These are phyloP conservation scores for Zelostemma sp. DNA, from an alignment of 1,140 invertebrate species.

Conservation along the genomic window DNA sequence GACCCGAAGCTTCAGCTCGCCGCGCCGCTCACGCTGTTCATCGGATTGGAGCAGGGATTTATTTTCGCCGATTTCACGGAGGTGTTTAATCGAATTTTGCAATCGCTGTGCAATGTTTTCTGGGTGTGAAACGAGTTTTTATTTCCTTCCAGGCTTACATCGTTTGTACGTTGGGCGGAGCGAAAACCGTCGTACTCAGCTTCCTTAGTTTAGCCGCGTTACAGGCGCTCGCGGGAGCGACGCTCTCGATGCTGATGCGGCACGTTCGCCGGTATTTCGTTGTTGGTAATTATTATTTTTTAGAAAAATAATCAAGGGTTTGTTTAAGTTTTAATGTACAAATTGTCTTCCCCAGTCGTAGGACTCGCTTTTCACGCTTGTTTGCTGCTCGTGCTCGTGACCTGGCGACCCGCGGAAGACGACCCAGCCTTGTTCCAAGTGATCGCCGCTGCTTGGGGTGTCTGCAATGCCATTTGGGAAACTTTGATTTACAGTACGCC, in stretches of 20 bases:
- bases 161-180: conserved; percentile 76
- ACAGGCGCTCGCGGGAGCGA: conserved; percentile 77
- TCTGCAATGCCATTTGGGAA: conserved; percentile 81
- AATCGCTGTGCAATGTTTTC: not conserved
- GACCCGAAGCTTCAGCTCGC: conserved; percentile 73
- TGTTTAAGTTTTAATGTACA: too few relatives aligned
- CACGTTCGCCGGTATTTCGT: conserved; percentile 76
- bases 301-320: too few relatives aligned
- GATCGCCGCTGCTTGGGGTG: conserved; percentile 81
- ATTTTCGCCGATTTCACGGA: conserved; percentile 80
- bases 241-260: conserved; percentile 77
- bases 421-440: conserved; percentile 78
- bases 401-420: conserved; percentile 75
- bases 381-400: conserved; percentile 75
- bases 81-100: conserved; percentile 62
- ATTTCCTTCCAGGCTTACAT: conserved; percentile 70
- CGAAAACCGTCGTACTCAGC: conserved; percentile 74
- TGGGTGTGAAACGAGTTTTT: not conserved
- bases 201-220: conserved; percentile 76
- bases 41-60: conserved; percentile 81
- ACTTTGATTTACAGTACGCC: conserved; percentile 70
- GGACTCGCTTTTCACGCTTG: conserved; percentile 79
- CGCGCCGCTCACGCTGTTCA: conserved; percentile 77
- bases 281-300: conserved; percentile 73
- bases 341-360: too few relatives aligned